Evolutionary conservation across 2,797 vertebrate genomes (phyloP), one percentile per base, ranked within the genome.

Genomic region (Aulostomus chinensis): DNA sequence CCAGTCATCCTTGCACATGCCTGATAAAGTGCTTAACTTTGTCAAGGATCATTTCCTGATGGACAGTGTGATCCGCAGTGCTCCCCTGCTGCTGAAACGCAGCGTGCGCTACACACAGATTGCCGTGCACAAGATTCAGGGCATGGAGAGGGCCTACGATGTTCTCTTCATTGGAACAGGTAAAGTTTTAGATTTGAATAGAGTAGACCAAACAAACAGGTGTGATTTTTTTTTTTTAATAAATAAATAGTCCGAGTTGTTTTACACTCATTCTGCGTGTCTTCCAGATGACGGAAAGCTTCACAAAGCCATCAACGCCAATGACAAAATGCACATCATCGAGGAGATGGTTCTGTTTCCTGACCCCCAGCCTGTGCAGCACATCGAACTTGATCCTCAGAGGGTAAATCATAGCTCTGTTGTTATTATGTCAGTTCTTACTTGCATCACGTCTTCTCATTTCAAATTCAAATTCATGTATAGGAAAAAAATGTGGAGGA

Each of bases 41-140:
- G 90, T 97, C 75, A 98, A 98, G 85, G 94, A 98, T 80, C 96
- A 98, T 77, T 98, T 97, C 84, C 84, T 98, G 76, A 97, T 96
- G 96, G 93, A 96, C 58, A 91, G 89, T 5, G 89, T 92, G 0
- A 92, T 97, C 57, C 93, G 93, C 55, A 95, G 95, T 61, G 76
- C 68, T 4, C 90, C 94, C 0, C 72, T 97, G 76, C 86, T 98
- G 47, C 84, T 94, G 42, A 96, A 96, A 64, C 90, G 92, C 8
- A 92, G 39, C 2, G 87, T 92, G 47, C 91, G 89, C 58, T 96
- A 97, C 88, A 94, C 92, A 24, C 94, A 93, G 39, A 90, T 98
- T 2, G 77, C 88, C 0, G 94, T 96, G 43, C 92, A 98, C 83
- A 93, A 91, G 0, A 89, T 93, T 0, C 86, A 78, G 17, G 91